Percentiles rank a stretch among this genome's conserved stretches.
Conservation (phyloP, 2,888 invertebrate species). For the Glyphotaelius pellucidus region DNA sequence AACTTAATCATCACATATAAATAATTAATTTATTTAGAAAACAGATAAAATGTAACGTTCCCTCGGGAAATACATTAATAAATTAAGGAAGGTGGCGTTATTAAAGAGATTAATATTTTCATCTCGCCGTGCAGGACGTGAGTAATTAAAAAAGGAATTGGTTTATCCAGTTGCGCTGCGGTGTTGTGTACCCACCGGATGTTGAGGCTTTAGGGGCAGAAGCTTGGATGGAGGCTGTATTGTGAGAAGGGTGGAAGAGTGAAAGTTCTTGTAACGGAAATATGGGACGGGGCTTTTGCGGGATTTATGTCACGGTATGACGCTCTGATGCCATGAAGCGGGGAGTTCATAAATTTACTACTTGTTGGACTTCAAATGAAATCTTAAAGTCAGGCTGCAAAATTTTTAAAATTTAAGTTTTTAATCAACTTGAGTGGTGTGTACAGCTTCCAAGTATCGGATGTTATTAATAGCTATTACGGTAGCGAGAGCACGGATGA, state of each 20-base stretch:
- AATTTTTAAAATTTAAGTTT: neutral
- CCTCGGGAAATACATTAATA: neutral
- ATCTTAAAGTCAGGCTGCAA: neutral
- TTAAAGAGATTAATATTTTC: conserved; percentile 15
- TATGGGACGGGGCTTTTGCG: conserved; percentile 17
- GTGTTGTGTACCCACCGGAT: conserved; percentile 3
- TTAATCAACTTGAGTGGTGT: no score
- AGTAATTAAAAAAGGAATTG: conserved; percentile 32
- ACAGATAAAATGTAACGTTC: neutral
- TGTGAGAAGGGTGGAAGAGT: conserved; percentile 27
- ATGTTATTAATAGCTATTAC: no score
- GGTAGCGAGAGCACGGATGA: no score
- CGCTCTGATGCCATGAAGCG: neutral
- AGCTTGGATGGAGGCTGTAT: neutral
- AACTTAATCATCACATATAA: neutral
- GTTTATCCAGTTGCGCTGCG: conserved; percentile 14
- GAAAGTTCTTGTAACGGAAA: conserved; percentile 39
- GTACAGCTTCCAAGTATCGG: no score
- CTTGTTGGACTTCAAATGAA: neutral
- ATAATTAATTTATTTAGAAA: neutral
- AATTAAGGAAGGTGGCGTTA: neutral
- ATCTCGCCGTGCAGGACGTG: conserved; percentile 18
- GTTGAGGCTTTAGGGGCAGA: neutral
- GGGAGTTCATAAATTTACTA: neutral
- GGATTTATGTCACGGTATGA: neutral